Percentiles rank a stretch among this genome's conserved stretches.
Conservation (phyloP, 2,888 invertebrate genomes). For the Leucophora obtusa region DNA sequence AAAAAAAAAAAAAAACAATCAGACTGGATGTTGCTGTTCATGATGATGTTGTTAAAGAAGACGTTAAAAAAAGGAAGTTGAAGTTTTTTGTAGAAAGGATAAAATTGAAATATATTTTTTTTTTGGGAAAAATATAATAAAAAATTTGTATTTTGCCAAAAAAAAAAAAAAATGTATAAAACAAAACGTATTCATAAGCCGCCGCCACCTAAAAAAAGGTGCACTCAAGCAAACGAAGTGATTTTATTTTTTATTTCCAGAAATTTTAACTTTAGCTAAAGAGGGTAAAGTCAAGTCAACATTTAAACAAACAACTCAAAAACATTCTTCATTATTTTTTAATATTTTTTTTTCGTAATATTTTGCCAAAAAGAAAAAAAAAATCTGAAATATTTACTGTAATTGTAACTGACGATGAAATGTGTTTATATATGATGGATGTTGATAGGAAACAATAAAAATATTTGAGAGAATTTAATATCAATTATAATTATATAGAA, state of each 20-base stretch:
- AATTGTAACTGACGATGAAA: not conserved
- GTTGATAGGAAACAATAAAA: not conserved
- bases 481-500: too few species aligned
- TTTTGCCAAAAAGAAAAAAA: not conserved
- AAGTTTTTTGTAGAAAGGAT: constrained; percentile 31
- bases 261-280: constrained; percentile 22
- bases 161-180: constrained; percentile 14
- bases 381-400: not conserved
- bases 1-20: not conserved
- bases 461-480: not conserved
- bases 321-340: constrained; percentile 4
- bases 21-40: not conserved
- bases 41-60: constrained; percentile 18
- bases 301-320: constrained; percentile 10
- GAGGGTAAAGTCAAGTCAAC: constrained; percentile 21
- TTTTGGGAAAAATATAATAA: not conserved
- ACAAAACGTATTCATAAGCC: constrained; percentile 15
- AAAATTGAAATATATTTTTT: constrained; percentile 48
- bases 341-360: not conserved
- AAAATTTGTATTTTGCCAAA: constrained; percentile 62
- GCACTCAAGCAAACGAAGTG: constrained; percentile 72
- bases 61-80: not conserved
- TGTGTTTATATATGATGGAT: not conserved
- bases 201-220: constrained; percentile 65
- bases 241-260: constrained; percentile 63